Conservation (phyloP, 2,888 invertebrate genomes). For the Nomada fabriciana region DNA sequence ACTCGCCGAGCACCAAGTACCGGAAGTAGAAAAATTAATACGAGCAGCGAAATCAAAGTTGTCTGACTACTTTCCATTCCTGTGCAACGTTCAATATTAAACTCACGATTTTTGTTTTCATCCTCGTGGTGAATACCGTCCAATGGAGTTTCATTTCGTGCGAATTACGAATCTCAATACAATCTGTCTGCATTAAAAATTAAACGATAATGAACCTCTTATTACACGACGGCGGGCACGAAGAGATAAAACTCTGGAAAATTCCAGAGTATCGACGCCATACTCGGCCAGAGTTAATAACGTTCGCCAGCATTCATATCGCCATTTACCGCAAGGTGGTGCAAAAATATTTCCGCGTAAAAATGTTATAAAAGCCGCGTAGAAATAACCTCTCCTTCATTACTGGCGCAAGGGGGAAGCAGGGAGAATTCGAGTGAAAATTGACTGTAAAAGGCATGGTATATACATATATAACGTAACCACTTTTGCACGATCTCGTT, state of each 20-base stretch:
- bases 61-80: conserved; percentile 1
- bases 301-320: conserved; percentile 8
- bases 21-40: not conserved
- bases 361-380: conserved; percentile 7
- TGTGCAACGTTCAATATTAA: not conserved
- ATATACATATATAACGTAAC: conserved; percentile 24
- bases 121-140: not conserved
- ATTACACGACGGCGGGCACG: conserved; percentile 1
- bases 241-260: conserved; percentile 28
- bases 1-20: not conserved
- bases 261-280: conserved; percentile 17
- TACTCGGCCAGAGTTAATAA: conserved; percentile 24
- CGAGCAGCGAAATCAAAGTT: not conserved
- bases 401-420: not conserved
- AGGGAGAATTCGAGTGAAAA: conserved; percentile 2
- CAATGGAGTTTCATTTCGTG: not conserved
- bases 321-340: conserved; percentile 11
- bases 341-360: not conserved
- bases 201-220: conserved; percentile 36
- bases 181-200: not conserved
- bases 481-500: not conserved
- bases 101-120: not conserved
- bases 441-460: conserved; percentile 12
- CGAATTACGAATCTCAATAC: conserved; percentile 29
- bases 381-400: conserved; percentile 22